Conservation (phyloP, 2,888 invertebrate species). For the Drosophila flavopinicola region DNA sequence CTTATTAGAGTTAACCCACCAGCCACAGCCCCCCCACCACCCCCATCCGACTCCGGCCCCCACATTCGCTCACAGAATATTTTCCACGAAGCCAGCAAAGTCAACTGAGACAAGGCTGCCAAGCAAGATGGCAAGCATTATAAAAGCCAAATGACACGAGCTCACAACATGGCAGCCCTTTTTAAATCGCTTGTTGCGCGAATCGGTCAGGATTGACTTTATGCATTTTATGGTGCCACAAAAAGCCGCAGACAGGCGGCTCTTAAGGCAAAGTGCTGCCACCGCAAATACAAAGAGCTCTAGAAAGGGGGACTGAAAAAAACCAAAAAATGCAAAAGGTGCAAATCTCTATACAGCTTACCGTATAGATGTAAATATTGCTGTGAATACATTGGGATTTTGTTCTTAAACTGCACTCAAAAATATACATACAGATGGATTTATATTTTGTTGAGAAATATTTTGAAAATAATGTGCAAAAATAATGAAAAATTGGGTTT, state of each 20-base stretch:
- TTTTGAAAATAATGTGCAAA: too few relatives aligned
- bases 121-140: constrained; percentile 8
- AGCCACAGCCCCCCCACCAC: not conserved
- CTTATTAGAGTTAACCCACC: constrained; percentile 38
- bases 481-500: too few relatives aligned
- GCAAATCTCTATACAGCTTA: too few relatives aligned
- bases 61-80: too few relatives aligned
- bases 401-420: too few relatives aligned
- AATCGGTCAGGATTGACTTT: constrained; percentile 20
- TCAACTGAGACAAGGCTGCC: constrained; percentile 14
- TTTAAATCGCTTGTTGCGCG: constrained; percentile 11
- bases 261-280: not conserved
- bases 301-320: too few relatives aligned
- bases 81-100: constrained; percentile 37
- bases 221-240: constrained; percentile 4
- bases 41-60: constrained; percentile 28
- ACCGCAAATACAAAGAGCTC: not conserved
- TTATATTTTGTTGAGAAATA: too few relatives aligned
- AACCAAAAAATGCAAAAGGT: too few relatives aligned
- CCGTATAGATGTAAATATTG: too few relatives aligned
- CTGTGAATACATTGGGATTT: too few relatives aligned
- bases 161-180: constrained; percentile 35
- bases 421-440: too few relatives aligned
- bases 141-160: constrained; percentile 17
- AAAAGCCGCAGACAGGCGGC: not conserved